phyloP scores from a whole-genome alignment of 2,797 vertebrate genomes.

The Chloroceryle inda region DNA sequence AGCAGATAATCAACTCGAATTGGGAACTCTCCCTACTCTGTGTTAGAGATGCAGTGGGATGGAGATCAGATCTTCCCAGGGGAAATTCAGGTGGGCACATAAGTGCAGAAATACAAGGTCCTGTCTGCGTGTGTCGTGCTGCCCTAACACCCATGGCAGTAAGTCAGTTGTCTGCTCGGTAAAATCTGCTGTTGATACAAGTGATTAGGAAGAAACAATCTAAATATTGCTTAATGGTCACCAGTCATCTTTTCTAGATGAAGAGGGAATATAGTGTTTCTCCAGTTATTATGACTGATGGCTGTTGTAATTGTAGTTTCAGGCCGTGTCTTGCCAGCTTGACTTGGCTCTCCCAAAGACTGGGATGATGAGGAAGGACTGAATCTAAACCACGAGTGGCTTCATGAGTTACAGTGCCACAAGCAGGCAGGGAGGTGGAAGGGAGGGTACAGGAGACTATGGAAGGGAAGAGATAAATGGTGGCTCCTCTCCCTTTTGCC shows the following conservation, averaged over 20 bases:
- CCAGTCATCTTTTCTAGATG: not conserved
- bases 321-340: not conserved
- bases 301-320: not conserved
- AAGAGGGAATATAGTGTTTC: not conserved
- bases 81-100: fast-evolving
- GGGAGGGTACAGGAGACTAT: not conserved
- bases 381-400: not conserved
- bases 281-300: not conserved
- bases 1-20: not conserved
- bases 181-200: not conserved
- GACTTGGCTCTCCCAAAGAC: not conserved
- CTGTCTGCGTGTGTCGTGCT: not conserved
- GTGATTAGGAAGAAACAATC: not conserved
- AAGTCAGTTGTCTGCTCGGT: not conserved
- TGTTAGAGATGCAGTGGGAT: not conserved
- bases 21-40: not conserved
- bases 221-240: not conserved
- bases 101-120: not conserved
- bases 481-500: no score
- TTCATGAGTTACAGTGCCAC: not conserved
- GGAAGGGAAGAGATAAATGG: not conserved
- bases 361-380: not conserved
- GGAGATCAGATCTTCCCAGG: not conserved
- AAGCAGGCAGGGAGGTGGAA: not conserved
- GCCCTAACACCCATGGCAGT: not conserved